Conservation (phyloP, 2,113 vertebrate genomes). For the Telmatochromis brachygnathus region DNA sequence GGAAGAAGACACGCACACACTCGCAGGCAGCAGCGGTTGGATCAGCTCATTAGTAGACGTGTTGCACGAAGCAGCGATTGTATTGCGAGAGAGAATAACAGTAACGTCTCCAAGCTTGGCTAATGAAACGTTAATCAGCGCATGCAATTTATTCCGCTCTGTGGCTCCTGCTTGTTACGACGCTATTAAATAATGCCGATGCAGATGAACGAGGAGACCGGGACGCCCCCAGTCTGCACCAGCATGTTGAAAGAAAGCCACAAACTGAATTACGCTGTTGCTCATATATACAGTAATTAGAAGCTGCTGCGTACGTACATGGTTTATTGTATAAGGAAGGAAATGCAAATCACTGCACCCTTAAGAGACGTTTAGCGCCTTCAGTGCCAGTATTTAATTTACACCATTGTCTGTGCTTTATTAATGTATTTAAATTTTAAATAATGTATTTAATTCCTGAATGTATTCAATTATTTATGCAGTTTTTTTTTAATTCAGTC, state of each 20-base stretch:
- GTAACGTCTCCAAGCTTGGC: not conserved
- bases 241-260: not conserved
- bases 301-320: not conserved
- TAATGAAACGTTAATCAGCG: slow-evolving; percentile 48
- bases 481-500: not conserved
- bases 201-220: not conserved
- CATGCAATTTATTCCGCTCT: not conserved
- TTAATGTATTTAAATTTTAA: not conserved
- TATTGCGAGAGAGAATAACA: not conserved
- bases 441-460: not conserved
- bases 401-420: not conserved
- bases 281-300: not conserved
- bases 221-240: not conserved
- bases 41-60: slow-evolving; percentile 11
- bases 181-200: not conserved
- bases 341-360: not conserved
- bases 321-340: not conserved
- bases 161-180: not conserved
- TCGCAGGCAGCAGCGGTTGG: not conserved
- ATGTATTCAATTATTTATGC: not conserved
- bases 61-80: slow-evolving; percentile 22
- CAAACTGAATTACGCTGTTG: not conserved
- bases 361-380: not conserved
- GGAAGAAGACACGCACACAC: slow-evolving; percentile 11
- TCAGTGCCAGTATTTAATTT: slow-evolving; percentile 16